Base-by-base conservation (phyloP, 2,888 invertebrate species). In the Ectobius pallidus region DNA sequence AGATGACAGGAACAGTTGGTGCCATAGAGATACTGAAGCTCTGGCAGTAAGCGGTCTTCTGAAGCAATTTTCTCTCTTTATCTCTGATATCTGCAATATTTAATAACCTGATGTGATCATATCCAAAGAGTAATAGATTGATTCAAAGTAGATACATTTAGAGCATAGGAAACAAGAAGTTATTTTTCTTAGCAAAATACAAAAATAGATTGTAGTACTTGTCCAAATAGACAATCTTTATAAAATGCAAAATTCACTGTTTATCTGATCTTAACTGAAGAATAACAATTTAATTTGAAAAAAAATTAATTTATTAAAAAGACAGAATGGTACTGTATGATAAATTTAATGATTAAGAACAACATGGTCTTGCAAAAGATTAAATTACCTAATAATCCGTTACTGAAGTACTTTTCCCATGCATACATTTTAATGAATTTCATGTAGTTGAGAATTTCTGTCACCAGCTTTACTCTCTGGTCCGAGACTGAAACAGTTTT, bases 371-470 rank as follows among this genome's bases (percentile, higher is more conserved):
- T n/a, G n/a, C n/a, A n/a, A n/a, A n/a, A n/a, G n/a, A n/a, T n/a
- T n/a, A n/a, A n/a, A 65, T 75, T 78, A 83, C 86, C 82, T 69
- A 81, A 77, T 70, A 88, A 82, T 73, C 83, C 82, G 42, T 84
- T 80, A 58, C 85, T 82, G 78, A 90, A 89, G 71, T 86, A 83
- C 75, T 86, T 84, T 78, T 90, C 90, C 89, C 89, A 89, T 0
- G 87, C 87, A 79, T 89, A 88, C 84, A 90, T 86, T 81, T 90
- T 90, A 73, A 90, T 87, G 27, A 88, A 81, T 78, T 87, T 87
- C 55, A 90, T 86, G 77, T 84, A 86, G 32, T 84, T 84, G 16
- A 90, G 81, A 16, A 89, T 82, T 78, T 90, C 89, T 69, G 85
- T 85, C 80, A 89, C 86, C 73, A 86, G 81, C 44, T 84, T 82